Evolutionary conservation across 2,888 invertebrate species (phyloP).

Genomic region (Ichneumoninae sp.): DNA sequence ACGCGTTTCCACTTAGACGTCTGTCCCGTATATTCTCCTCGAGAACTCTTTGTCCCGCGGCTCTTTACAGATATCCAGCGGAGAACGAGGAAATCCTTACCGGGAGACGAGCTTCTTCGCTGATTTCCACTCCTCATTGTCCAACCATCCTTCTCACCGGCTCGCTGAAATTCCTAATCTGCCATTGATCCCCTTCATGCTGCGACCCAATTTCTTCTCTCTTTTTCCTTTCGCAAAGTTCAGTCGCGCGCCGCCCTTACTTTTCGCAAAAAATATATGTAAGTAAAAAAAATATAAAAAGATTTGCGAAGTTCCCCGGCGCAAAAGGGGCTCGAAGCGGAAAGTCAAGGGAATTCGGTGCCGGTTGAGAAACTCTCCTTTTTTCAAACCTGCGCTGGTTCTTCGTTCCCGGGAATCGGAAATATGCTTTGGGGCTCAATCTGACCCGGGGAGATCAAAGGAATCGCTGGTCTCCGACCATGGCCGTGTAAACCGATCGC

Average conservation of each 20-base stretch:
- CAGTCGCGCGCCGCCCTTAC: not conserved
- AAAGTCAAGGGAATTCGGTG: slow-evolving; percentile 20
- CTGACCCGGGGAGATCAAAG: slow-evolving; percentile 65
- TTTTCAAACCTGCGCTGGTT: slow-evolving; percentile 3
- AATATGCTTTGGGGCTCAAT: slow-evolving; percentile 64
- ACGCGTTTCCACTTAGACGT: slow-evolving; percentile 45
- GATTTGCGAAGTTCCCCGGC: not conserved
- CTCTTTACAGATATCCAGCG: not conserved
- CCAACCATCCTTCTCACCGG: not conserved
- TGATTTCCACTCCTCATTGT: slow-evolving; percentile 2
- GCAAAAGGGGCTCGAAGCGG: slow-evolving; percentile 13
- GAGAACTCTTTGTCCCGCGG: not conserved
- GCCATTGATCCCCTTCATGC: not conserved
- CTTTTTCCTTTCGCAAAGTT: not conserved
- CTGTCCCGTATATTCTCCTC: not conserved
- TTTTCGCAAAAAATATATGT: not conserved
- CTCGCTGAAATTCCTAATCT: not conserved
- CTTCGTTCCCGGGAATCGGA: slow-evolving; percentile 24
- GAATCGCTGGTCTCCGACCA: slow-evolving; percentile 32
- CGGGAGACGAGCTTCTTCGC: not conserved
- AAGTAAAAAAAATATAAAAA: not conserved
- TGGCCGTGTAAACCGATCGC: slow-evolving; percentile 37
- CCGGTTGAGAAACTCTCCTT: not conserved
- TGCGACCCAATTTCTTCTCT: not conserved
- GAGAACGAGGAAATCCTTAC: not conserved